A percentile compares a stretch with the other conserved stretches of the same genome.
Evolutionary conservation across 1,140 invertebrate genomes (phyloP).

Genomic region (Bombus haemorrhoidalis): DNA sequence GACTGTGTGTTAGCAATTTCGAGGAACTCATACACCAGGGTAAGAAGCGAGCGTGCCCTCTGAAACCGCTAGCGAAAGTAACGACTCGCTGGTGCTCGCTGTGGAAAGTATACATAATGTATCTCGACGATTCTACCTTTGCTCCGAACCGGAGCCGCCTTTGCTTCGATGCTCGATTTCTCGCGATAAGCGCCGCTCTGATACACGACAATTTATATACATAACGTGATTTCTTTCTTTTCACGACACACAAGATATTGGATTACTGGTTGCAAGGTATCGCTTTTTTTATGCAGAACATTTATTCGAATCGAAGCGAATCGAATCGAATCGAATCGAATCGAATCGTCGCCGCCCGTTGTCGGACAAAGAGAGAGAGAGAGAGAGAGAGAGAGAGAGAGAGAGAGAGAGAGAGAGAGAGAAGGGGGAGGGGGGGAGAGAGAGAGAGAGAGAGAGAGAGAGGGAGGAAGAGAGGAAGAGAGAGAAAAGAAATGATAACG

Average conservation of each 20-base stretch:
- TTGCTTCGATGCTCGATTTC: conserved; percentile 11
- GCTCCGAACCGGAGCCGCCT: neutral
- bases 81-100: conserved; percentile 12
- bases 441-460: neutral
- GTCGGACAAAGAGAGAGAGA: neutral
- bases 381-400: neutral
- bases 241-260: conserved; percentile 32
- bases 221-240: conserved; percentile 19
- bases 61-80: conserved; percentile 1
- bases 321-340: neutral
- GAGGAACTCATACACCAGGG: conserved; percentile 95
- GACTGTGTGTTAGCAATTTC: conserved; percentile 94
- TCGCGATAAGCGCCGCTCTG: neutral
- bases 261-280: conserved; percentile 28
- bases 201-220: conserved; percentile 8
- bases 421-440: too few species aligned
- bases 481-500: neutral
- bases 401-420: neutral
- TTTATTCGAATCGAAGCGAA: neutral
- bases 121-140: conserved; percentile 9
- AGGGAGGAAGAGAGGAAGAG: neutral
- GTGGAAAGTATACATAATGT: conserved; percentile 7
- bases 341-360: neutral
- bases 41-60: conserved; percentile 72
- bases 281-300: conserved; percentile 13